Conservation (phyloP, 2,797 vertebrate species). For the Xiphorhynchus erythropygius region DNA sequence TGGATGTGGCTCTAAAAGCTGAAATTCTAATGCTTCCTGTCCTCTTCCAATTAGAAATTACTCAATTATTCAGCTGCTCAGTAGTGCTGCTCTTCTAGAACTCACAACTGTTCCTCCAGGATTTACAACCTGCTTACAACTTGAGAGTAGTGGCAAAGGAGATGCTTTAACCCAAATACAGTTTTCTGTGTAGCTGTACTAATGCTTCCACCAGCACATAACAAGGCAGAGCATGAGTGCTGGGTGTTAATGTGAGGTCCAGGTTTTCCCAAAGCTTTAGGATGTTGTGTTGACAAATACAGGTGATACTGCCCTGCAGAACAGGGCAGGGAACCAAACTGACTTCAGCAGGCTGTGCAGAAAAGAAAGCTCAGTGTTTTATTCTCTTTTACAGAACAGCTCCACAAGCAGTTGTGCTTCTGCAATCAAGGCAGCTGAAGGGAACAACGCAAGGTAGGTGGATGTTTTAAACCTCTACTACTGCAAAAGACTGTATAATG, state of each 20-base stretch:
- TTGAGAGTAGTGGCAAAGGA: neutral
- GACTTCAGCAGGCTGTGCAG: neutral
- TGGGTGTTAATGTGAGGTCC: neutral
- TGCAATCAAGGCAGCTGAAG: neutral
- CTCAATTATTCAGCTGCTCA: neutral
- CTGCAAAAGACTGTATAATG: neutral
- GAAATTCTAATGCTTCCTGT: neutral
- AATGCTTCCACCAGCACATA: neutral
- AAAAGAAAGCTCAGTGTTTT: neutral
- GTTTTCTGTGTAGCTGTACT: neutral
- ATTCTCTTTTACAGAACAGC: neutral
- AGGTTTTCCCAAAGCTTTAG: neutral
- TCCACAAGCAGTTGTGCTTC: neutral
- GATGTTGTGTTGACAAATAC: neutral
- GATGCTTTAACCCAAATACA: neutral
- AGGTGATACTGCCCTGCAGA: neutral
- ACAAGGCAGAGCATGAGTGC: rapidly evolving
- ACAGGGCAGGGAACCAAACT: neutral
- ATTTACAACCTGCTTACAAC: neutral
- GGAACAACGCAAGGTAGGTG: neutral
- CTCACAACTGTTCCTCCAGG: neutral
- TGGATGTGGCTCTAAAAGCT: neutral
- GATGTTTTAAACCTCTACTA: neutral
- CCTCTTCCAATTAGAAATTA: neutral
- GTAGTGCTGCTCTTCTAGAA: neutral